Percentiles rank a stretch among this genome's conserved stretches.
These are phyloP conservation scores for Melanotaenia duboulayi DNA, from an alignment of 2,113 vertebrate genomes.

Conservation along the genomic window DNA sequence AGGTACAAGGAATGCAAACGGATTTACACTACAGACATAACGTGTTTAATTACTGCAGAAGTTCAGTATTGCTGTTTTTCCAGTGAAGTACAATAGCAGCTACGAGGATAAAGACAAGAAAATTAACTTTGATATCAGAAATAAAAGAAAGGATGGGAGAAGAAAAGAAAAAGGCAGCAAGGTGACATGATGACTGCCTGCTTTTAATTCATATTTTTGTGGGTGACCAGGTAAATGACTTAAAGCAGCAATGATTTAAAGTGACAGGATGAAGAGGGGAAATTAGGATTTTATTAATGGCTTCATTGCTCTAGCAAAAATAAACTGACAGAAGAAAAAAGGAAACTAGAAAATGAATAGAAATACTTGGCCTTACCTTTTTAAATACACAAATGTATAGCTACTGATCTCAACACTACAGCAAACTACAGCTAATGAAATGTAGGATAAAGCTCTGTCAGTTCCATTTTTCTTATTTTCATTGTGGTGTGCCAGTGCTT, in stretches of 20 bases:
- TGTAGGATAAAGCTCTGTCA: background rate
- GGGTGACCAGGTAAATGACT: conserved; percentile 51
- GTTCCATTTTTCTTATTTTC: background rate
- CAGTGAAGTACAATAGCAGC: background rate
- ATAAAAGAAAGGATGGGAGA: background rate
- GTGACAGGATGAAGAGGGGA: conserved; percentile 46
- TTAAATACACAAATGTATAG: conserved; percentile 6
- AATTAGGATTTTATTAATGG: conserved; percentile 49
- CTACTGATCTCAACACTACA: background rate
- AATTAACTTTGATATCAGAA: background rate
- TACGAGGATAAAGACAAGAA: background rate
- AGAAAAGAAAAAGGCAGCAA: background rate
- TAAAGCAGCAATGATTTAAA: conserved; percentile 65
- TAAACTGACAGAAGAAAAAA: conserved; percentile 27
- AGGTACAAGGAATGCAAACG: background rate
- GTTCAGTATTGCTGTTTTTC: background rate
- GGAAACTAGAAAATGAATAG: conserved; percentile 32
- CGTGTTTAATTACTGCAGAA: conserved; percentile 13
- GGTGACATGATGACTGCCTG: conserved; percentile 26
- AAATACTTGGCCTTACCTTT: conserved; percentile 18
- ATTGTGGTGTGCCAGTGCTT: background rate
- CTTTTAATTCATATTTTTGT: conserved; percentile 34
- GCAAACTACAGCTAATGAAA: conserved; percentile 1
- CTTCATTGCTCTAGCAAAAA: conserved; percentile 39
- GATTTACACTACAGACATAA: background rate